phyloP scores from a whole-genome alignment of 2,113 vertebrate genomes.

The Etheostoma spectabile region DNA sequence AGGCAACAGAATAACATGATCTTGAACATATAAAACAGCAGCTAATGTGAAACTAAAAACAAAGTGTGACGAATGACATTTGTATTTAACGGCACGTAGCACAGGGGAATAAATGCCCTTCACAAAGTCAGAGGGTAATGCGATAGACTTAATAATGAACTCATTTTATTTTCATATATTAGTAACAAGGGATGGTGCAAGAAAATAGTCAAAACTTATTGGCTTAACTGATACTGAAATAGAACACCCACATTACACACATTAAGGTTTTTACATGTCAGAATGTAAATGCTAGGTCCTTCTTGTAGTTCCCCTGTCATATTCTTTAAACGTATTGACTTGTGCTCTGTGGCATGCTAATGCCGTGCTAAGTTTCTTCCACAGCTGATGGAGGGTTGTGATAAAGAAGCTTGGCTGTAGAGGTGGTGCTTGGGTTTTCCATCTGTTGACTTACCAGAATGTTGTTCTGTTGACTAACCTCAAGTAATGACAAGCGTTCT shows the following conservation, averaged over 20 bases:
- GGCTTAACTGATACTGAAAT: constrained; percentile 13
- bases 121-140: constrained; percentile 38
- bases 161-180: constrained; percentile 47
- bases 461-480: no score
- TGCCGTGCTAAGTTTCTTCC: no score
- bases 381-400: no score
- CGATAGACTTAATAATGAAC: constrained; percentile 49
- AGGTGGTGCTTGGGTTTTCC: no score
- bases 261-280: constrained; percentile 5
- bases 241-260: not conserved
- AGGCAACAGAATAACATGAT: constrained; percentile 22
- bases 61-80: constrained; percentile 55
- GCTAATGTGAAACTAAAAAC: constrained; percentile 71
- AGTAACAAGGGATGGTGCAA: not conserved
- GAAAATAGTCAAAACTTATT: constrained; percentile 6
- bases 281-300: constrained; percentile 41
- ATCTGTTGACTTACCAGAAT: no score
- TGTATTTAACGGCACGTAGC: constrained; percentile 41
- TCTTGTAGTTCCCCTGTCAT: constrained; percentile 21
- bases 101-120: constrained; percentile 23
- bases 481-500: no score
- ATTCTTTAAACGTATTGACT: constrained; percentile 26
- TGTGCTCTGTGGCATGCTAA: no score
- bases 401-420: no score
- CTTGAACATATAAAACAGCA: constrained; percentile 11